A percentile compares a stretch with the other conserved stretches of the same genome.
Evolutionary conservation across 2,113 vertebrate species (phyloP).

Genomic region (Microcebus jonahi): DNA sequence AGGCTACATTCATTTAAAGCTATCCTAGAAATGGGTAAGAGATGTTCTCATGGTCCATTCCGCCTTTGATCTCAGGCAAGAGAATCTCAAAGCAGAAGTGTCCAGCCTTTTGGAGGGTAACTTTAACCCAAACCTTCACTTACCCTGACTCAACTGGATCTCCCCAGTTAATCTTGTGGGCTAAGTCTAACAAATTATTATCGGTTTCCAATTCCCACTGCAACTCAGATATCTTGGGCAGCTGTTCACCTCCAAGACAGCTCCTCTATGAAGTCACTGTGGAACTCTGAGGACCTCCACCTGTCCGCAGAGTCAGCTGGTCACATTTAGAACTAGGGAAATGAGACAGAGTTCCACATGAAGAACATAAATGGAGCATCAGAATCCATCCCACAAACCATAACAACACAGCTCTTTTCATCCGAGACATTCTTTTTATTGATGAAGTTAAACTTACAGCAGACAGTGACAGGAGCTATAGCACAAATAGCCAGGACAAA

Average conservation of each 20-base stretch:
- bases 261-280: constrained; percentile 28
- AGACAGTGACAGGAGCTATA: not conserved
- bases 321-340: constrained; percentile 18
- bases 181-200: not conserved
- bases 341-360: constrained; percentile 8
- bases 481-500: not conserved
- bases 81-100: not conserved
- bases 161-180: not conserved
- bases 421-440: constrained; percentile 48
- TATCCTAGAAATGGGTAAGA: not conserved
- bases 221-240: not conserved
- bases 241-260: not conserved
- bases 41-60: not conserved
- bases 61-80: not conserved
- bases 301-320: not conserved
- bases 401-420: constrained; percentile 12
- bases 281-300: constrained; percentile 8
- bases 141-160: not conserved
- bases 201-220: not conserved
- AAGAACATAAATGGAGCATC: not conserved
- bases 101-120: not conserved
- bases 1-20: not conserved
- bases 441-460: constrained; percentile 24
- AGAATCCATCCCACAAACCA: constrained; percentile 47
- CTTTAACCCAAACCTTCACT: constrained; percentile 7